These are phyloP conservation scores for Lagopus muta DNA, from an alignment of 2,113 vertebrate species.

Conservation along the genomic window DNA sequence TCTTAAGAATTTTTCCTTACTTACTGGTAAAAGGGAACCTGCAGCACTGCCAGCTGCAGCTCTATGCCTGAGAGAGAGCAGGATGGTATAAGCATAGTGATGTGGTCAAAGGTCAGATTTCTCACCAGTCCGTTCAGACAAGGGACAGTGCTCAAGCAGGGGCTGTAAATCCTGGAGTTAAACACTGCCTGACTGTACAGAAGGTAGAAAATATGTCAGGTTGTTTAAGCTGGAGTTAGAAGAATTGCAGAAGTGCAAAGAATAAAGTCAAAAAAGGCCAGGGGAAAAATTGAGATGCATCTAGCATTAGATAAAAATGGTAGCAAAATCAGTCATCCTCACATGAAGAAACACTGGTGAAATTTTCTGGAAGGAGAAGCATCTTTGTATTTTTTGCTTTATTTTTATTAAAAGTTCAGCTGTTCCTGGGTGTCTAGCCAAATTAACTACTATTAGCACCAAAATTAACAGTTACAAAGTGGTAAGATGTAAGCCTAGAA, in stretches of 20 bases:
- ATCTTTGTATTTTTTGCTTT: background rate
- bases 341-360: background rate
- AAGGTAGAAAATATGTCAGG: background rate
- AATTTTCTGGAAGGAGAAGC: background rate
- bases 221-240: background rate
- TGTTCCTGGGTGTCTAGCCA: background rate
- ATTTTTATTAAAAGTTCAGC: background rate
- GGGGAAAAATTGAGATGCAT: background rate
- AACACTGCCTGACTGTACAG: rapidly evolving
- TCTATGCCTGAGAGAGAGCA: too few species aligned
- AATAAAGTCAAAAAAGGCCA: background rate
- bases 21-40: background rate
- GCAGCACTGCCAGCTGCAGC: background rate
- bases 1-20: background rate
- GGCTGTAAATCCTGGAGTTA: background rate
- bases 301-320: background rate
- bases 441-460: background rate
- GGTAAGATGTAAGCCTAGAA: background rate
- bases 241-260: background rate
- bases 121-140: background rate
- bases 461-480: background rate
- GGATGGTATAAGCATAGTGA: background rate
- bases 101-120: background rate
- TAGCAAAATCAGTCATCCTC: background rate
- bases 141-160: background rate